Base-by-base conservation (phyloP, 2,797 vertebrate species). In the Aulostomus chinensis region DNA sequence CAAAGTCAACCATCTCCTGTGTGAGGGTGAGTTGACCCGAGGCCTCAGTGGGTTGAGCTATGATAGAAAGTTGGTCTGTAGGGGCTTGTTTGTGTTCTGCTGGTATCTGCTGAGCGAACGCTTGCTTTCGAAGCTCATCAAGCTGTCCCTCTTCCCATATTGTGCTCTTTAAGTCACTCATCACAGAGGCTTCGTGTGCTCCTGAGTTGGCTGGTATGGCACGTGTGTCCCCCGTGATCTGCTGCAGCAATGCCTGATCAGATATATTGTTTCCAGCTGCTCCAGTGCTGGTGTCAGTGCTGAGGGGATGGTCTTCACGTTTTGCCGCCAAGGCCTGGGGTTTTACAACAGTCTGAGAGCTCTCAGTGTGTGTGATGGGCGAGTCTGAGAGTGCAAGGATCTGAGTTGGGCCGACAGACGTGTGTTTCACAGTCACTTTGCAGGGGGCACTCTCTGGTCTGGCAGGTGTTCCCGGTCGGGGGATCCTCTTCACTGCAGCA, bases 1-100 rank as follows among this genome's bases (percentile, higher is more conserved):
- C 89, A 69, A 97, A 97, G 54, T 95, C 95, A 31, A 95, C 94
- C 83, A 98, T 91, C 71, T 96, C 96, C 11, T 96, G 91, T 38
- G 94, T 92, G 65, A 97, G 91, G 59, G 90, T 86, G 82, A 98
- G 92, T 84, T 94, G 94, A 77, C 89, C 81, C 9, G 94, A 88
- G 56, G 92, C 76, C 62, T 89, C 87, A 29, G 93, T 61, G 55
- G 91, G 86, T 80, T 93, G 94, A 56, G 93, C 73, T 51, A 94
- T 91, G 28, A 94, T 90, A 51, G 89, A 81, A 31, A 91, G 80
- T 31, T 86, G 90, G 55, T 85, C 86, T 45, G 73, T 22, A 4
- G 84, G 60, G 41, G 84, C 75, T 66, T 87, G 91, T 66, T 91
- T 91, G 72, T 88, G 88, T 75, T 91, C 89, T 54, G 83, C 80